A percentile compares a stretch with the other conserved stretches of the same genome.
These are phyloP conservation scores for Epizoanthus ramosus DNA, from an alignment of 92 coral and sea anemone species.

Conservation along the genomic window DNA sequence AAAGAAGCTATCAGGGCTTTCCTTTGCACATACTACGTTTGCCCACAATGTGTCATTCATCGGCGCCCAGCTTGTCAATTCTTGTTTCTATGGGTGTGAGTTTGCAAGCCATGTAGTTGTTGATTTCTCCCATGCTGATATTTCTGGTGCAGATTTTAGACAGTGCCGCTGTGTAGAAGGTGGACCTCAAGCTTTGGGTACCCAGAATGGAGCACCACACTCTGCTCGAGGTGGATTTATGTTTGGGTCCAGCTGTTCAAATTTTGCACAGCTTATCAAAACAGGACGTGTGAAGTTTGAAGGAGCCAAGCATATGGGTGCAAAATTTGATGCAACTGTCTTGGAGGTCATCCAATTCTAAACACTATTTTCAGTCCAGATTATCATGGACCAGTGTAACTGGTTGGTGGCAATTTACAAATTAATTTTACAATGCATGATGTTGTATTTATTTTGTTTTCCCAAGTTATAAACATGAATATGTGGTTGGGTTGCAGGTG, in stretches of 20 bases:
- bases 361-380: not conserved
- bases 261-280: conserved; percentile 89
- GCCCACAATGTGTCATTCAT: conserved; percentile 93
- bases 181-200: conserved; percentile 82
- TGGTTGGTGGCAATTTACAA: not conserved
- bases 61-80: conserved; percentile 70
- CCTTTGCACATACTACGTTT: conserved; percentile 94
- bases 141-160: conserved; percentile 95
- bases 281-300: conserved; percentile 84
- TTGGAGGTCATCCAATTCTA: conserved; percentile 77
- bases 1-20: conserved; percentile 85
- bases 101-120: conserved; percentile 95
- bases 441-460: not conserved
- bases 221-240: conserved; percentile 86
- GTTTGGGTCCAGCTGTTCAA: conserved; percentile 98
- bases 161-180: conserved; percentile 95
- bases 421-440: not conserved
- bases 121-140: conserved; percentile 84
- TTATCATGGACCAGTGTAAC: not conserved
- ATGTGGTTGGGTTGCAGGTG: no score
- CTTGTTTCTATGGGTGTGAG: conserved; percentile 98
- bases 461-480: not conserved
- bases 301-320: conserved; percentile 87
- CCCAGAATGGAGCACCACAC: conserved; percentile 66
- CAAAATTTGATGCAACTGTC: conserved; percentile 90